Percentiles rank a stretch among this genome's conserved stretches.
phyloP scores from a whole-genome alignment of 2,888 invertebrate species.

The Rhodophaea formosa region DNA sequence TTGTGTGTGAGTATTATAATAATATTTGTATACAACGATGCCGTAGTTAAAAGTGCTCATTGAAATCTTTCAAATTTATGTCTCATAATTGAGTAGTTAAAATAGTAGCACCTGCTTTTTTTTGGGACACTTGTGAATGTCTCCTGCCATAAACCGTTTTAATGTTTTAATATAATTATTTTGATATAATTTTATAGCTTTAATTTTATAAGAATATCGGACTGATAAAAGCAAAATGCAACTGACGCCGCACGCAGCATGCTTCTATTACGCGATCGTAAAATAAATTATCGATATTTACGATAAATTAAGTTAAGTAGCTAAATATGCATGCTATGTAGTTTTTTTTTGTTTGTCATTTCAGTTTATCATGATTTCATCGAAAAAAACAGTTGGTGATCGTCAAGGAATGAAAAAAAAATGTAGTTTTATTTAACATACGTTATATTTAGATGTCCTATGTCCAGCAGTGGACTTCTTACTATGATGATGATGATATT shows the following conservation, averaged over 20 bases:
- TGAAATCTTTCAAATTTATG: constrained; percentile 25
- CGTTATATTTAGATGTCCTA: no score
- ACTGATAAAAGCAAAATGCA: constrained; percentile 9
- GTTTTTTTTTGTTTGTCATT: neutral
- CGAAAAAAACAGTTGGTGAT: no score
- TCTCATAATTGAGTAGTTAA: constrained; percentile 29
- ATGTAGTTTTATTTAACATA: no score
- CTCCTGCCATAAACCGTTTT: constrained; percentile 15
- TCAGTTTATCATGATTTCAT: no score
- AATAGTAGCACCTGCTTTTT: constrained; percentile 30
- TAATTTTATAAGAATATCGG: neutral
- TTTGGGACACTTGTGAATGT: constrained; percentile 17
- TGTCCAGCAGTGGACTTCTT: no score
- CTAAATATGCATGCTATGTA: neutral
- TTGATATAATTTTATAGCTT: constrained; percentile 17
- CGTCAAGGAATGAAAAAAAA: no score
- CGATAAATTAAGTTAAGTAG: constrained; percentile 8
- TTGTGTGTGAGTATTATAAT: constrained; percentile 21
- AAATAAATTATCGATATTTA: constrained; percentile 16
- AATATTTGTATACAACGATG: constrained; percentile 21
- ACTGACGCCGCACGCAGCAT: neutral
- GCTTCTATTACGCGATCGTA: constrained; percentile 11
- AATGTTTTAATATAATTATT: constrained; percentile 1
- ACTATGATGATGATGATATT: no score
- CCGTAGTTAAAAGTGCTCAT: constrained; percentile 17